Base-by-base conservation (phyloP, 2,888 invertebrate species). In the Drosophila paranaensis region DNA sequence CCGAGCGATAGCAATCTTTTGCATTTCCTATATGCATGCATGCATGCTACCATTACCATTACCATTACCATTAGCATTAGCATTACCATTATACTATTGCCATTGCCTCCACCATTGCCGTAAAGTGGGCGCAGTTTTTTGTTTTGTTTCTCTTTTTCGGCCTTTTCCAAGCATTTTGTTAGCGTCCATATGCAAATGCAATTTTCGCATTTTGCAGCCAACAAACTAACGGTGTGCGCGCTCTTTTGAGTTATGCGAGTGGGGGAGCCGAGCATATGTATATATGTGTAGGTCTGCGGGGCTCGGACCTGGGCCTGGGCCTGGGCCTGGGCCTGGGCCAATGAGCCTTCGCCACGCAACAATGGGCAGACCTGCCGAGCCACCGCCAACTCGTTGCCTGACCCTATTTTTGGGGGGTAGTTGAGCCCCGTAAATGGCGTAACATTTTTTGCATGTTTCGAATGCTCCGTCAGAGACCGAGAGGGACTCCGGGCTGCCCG, bases 231-330 rank as follows among this genome's bases (percentile, higher is more conserved):
- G 90, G 85, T 87, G 87, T 87, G 89, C 87, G 82, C 87, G 87
- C 90, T 88, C 88, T 89, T 89, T 89, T 89, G 89, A 90, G 89
- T 89, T 89, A 89, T 90, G 74, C 75, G 71, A 80, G 66, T 70
- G 56, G 51, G 64, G 43, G 65, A 33, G 56, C 51, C 16, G 43
- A 45, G 33, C 43, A 20, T 11, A 0, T 13, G 3, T 37, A 14
- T 25, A 39, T 25, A 16, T 20, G 50, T 54, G n/a, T 30, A 10
- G 39, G 42, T 46, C 13, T 46, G 9, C 30, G 50, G 16, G 14
- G 27, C 20, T 56, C 64, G 57, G 69, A 71, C 67, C 71, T 82
- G 80, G 85, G 83, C 85, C 85, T 62, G 57, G 69, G 74, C 67
- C 71, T 82, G 80, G 85, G 83, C 85, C 85, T 62, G 57, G 69